Base-by-base conservation (phyloP, 23 tunicate genomes). In the Halocynthia roretzi region DNA sequence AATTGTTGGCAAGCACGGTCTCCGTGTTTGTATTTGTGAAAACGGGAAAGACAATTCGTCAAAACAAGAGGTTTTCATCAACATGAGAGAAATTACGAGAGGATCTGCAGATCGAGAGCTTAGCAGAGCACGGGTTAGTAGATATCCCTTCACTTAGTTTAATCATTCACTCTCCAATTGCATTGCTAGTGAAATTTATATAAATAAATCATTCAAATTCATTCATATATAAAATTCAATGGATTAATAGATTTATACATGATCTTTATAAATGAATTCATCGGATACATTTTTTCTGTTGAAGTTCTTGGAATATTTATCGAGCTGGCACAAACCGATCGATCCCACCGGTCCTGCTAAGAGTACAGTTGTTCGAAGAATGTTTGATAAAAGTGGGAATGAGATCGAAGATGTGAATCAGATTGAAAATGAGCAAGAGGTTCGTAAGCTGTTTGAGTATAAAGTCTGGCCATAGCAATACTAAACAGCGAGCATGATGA, bases 341-440 rank as follows among this genome's bases (percentile, higher is more conserved):
- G 87, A 88, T 58, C 88, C 88, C 18, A 70, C 66, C 9, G 96
- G 96, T 7, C 88, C 96, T 10, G 96, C 96, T 0, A 56, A 83
- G 12, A 89, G 96, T 70, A 49, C 75, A 0, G 48, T 84, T 53
- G 77, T 89, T 7, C 81, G 81, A 31, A 61, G 89, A 76, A 48
- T 89, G 22, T 89, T 89, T 56, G 83, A 84, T 73, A 69, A 81
- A 61, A 61, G 84, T 67, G 96, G 96, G 5, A 78, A 84, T 7
- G 96, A 89, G 69, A 84, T 89, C 6, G 51, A 44, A 53, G 80
- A 84, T 76, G 85, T 89, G n/a, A 10, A 71, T 40, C 17, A 73
- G 52, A 76, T 89, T 7, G 51, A 89, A 70, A 75, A 84, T 76
- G 96, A 89, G 9, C 85, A 89, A 57, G 69, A 89, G 69, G 96